Evolutionary conservation across 2,888 invertebrate species (phyloP), one percentile per base, ranked within the genome.

Genomic region (Lasius fuliginosus): DNA sequence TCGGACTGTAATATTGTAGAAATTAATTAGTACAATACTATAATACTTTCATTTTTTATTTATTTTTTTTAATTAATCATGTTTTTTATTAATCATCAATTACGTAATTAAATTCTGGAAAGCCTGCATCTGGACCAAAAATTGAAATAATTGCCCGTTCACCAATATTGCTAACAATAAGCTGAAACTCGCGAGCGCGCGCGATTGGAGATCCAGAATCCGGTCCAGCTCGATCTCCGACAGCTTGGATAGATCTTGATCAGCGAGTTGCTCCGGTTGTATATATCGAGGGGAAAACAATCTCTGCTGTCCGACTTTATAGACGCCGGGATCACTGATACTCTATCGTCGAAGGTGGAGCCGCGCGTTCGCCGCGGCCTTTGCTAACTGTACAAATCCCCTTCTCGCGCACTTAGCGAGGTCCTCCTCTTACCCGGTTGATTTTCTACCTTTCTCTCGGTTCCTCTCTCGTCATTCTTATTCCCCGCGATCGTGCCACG

Each of bases 301-400:
- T 79, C 76, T 87, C 60, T 56, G 79, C 60, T 56, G 79, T 86
- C 67, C 82, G 86, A 90, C 82, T 84, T 84, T 82, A 36, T 36
- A 68, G 83, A 64, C 76, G 73, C 62, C 67, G 73, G 46, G 60
- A 74, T 46, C 15, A 18, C 18, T 64, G 82, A 86, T 85, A 84
- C 68, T 88, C 84, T 83, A 90, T 87, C 87, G 83, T 88, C 64
- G 85, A 85, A 90, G 91, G 87, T 89, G 88, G 87, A 88, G 92
- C 74, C 87, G 79, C 58, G 85, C 62, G n/a, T 53, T 87, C 69
- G 76, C 75, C 76, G 83, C 88, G 87, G 86, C 87, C 91, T 91
- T 90, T 88, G 87, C 89, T 93, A 93, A 93, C 93, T 92, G 93
- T 93, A 93, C 90, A 84, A 84, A 53, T 60, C 87, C 85, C 89